Base-by-base conservation (phyloP, 2,888 invertebrate genomes). In the Drosophila paracracens region DNA sequence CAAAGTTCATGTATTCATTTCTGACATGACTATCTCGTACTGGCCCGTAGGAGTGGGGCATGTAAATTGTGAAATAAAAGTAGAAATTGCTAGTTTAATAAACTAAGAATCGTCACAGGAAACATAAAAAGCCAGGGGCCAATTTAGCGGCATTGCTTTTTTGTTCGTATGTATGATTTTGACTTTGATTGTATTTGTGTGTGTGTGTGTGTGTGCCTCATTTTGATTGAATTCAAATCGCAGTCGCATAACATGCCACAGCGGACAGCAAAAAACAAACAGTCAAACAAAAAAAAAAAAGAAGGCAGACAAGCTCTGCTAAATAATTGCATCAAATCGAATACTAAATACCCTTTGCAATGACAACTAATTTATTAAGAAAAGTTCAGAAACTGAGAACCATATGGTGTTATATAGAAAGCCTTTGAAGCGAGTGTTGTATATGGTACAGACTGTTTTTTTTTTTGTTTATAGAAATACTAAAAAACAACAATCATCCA, bases 171-270 rank as follows among this genome's bases (percentile, higher is more conserved):
- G 62, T 53, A 63, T 62, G 51, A 51, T 35, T 40, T 21, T 33
- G 50, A 10, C 21, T 53, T 16, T 53, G 25, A 25, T 46, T 25
- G 46, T 18, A 38, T 29, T 18, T 18, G 35, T 29, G 5, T 31
- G 2, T 35, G 18, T 50, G 18, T 54, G 33, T 58, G 11, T 69
- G 60, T 70, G 52, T 66, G 66, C 56, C 84, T 91, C 87, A 82
- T 85, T 90, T 92, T 92, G 91, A 91, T 91, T 92, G 91, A 91
- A 91, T 91, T 91, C 92, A 92, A 92, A 91, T 91, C 91, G 91
- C 83, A 76, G 63, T 72, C 79, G 69, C 79, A 79, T 71, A 89
- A 90, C 83, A 81, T 83, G 81, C 82, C 82, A 84, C 75, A 76
- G 63, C 64, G 74, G 81, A 79, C 77, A 78, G 69, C 68, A 68